Evolutionary conservation across 1,140 invertebrate genomes (phyloP), one percentile per base, ranked within the genome.

Genomic region (Drosophila arawakana): DNA sequence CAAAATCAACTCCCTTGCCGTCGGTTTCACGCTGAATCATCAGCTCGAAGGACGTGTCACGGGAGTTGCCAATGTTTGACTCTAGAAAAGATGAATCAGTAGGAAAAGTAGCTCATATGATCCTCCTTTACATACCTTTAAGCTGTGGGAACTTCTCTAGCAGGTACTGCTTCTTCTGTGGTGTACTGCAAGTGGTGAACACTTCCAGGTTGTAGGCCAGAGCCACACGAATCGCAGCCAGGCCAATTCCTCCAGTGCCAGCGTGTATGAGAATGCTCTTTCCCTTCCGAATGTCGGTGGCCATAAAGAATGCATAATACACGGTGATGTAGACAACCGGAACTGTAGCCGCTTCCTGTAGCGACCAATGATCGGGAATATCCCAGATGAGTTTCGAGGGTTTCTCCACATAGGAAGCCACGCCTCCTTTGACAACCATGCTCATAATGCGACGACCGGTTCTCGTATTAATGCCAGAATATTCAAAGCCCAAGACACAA

Each of bases 201-300:
- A 96, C 94, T 21, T 94, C 93, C 88, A 96, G 96, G 3, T 95
- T 95, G 90, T 94, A 94, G 75, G 94, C 93, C 3, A 97, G 93
- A 0, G 96, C 96, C 18, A 98, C 94, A 59, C 95, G 94, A 80
- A 98, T 97, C 39, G 97, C 96, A 1, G 97, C 97, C 84, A 97
- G 95, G 0, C 97, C 97, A n/a, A 98, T 96, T 34, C 97, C 97
- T 21, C 97, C 97, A 65, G 95, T 95, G 9, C 97, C 97, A n/a
- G 97, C 96, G 92, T 98, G 97, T 82, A 98, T 97, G 1, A 98
- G 93, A 21, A 98, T 93, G 1, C 93, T 94, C 75, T 97, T 96
- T 2, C 96, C 96, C 58, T 93, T 93, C 66, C 94, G 92, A 65
- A 97, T 94, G 58, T 94, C 92, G 8, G 95, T 95, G 34, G 92